phyloP scores from a whole-genome alignment of 2,113 vertebrate species.

The Lanius collurio region DNA sequence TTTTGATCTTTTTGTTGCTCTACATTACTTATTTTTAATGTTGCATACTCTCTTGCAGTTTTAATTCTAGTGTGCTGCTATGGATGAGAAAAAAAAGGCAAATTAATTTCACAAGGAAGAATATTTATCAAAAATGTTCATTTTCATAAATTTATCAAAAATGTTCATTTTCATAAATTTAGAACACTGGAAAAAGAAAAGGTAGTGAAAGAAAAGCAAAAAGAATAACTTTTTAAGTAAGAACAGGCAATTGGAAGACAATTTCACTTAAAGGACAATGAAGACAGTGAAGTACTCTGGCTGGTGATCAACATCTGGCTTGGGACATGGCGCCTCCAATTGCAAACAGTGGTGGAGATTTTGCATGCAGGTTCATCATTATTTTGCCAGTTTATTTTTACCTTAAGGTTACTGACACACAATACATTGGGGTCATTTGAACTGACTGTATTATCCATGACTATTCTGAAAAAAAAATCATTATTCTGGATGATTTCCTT shows the following conservation, averaged over 20 bases:
- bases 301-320: background rate
- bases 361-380: background rate
- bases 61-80: background rate
- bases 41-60: background rate
- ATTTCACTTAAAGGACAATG: background rate
- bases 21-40: background rate
- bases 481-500: background rate
- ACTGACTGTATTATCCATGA: background rate
- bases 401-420: background rate
- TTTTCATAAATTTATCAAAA: background rate
- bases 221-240: background rate
- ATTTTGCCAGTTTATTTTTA: background rate
- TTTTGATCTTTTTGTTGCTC: background rate
- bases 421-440: background rate
- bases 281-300: background rate
- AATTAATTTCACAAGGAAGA: background rate
- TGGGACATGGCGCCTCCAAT: background rate
- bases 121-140: background rate
- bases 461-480: background rate
- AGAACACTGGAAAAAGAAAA: background rate
- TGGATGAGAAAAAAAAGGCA: background rate
- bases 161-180: background rate
- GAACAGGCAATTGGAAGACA: background rate
- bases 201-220: background rate
- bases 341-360: background rate